These are phyloP conservation scores for Pterostichus madidus DNA, from an alignment of 2,888 invertebrate species.

Conservation along the genomic window DNA sequence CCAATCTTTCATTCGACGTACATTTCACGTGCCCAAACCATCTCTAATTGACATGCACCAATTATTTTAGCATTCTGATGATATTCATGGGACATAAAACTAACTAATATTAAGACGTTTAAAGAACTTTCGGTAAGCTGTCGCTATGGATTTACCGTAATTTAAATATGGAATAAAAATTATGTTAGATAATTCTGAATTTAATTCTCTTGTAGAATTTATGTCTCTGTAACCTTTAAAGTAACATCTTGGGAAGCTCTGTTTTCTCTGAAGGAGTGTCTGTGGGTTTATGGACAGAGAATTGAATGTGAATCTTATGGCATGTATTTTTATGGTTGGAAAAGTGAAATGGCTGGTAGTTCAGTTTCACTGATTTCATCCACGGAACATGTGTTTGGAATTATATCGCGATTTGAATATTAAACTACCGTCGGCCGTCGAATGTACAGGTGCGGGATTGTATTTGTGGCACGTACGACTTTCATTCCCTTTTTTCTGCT, in stretches of 20 bases:
- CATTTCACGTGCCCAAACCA: no score
- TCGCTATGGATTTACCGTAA: no score
- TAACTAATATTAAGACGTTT: no score
- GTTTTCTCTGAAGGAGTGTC: not conserved
- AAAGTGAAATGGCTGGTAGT: constrained; percentile 41
- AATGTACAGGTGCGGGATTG: constrained; percentile 30
- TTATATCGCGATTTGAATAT: constrained; percentile 57
- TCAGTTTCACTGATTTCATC: constrained; percentile 36
- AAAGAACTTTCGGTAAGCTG: no score
- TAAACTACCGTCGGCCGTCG: constrained; percentile 1
- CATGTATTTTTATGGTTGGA: constrained; percentile 32
- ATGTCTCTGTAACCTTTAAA: not conserved
- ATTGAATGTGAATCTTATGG: constrained; percentile 49
- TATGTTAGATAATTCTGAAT: no score
- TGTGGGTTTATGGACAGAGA: constrained; percentile 28
- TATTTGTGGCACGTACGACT: constrained; percentile 38
- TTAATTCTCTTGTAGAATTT: no score
- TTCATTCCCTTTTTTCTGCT: constrained; percentile 47
- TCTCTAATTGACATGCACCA: no score
- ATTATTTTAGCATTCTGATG: no score
- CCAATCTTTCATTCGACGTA: no score
- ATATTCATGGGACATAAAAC: no score
- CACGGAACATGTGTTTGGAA: constrained; percentile 42
- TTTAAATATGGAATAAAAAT: no score
- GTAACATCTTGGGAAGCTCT: not conserved